Base-by-base conservation (phyloP, 2,113 vertebrate genomes). In the Plecturocebus donacophilus region DNA sequence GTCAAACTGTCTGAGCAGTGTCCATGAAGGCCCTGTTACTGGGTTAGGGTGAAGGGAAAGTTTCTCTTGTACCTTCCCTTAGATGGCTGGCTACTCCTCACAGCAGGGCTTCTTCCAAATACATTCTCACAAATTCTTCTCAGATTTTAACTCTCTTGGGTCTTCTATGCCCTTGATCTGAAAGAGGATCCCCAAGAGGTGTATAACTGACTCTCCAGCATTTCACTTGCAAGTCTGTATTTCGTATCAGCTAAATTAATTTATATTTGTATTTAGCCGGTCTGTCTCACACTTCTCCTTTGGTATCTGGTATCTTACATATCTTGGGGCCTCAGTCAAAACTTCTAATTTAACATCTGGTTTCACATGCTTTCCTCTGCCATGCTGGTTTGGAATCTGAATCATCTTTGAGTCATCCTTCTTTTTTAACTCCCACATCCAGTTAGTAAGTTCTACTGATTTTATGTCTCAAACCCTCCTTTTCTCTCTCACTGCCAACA, bases 361-460 rank as follows among this genome's bases (percentile, higher is more conserved):
- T 90, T 40, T 89, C 84, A 79, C 32, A 25, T 40, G 42, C 27
- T 70, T 52, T 76, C 21, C 20, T 19, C 3, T 21, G 68, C 23
- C 25, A 27, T 21, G 52, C 70, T 87, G 54, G 70, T 70, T 92
- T 83, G 38, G 71, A 87, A 27, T 92, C 27, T 70, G 90, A 90
- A 64, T 93, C 86, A 91, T 90, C 61, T 87, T 23, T 77, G 93
- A 90, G 76, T 97, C 91, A 94, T 17, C 6, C 64, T 70, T 91
- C 81, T 90, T 80, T 79, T 82, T 93, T 61, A 88, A 80, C 52
- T 92, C 68, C 73, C 58, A 90, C 81, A 49, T 68, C 38, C 54
- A 77, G 52, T 93, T 58, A 94, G 68, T 66, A 66, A 8, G 2
- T 76, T 85, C 35, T 70, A 17, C 64, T 27, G 79, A 71, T 77